Conservation (phyloP, 2,113 vertebrate species). For the Agelaius tricolor region DNA sequence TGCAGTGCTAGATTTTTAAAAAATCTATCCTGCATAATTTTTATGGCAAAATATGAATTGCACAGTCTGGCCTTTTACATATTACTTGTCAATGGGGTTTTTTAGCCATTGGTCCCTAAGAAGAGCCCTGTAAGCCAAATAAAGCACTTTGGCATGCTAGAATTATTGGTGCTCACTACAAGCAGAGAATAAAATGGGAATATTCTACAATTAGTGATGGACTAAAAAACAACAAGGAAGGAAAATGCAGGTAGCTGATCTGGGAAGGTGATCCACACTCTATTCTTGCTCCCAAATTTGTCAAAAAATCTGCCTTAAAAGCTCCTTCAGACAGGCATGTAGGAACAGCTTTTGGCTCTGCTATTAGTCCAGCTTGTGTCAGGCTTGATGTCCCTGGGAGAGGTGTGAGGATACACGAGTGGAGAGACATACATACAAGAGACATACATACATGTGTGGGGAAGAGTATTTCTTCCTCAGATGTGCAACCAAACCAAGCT, state of each 20-base stretch:
- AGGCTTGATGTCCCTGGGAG: neutral
- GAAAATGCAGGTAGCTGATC: neutral
- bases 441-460: rapidly evolving
- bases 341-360: neutral
- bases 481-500: neutral
- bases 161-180: neutral
- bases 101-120: neutral
- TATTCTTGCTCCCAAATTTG: neutral
- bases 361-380: neutral
- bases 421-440: rapidly evolving
- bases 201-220: neutral
- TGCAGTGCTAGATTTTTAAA: neutral
- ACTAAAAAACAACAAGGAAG: neutral
- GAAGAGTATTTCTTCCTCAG: neutral
- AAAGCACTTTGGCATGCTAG: neutral
- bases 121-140: neutral
- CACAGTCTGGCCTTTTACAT: neutral
- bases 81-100: neutral
- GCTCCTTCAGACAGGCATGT: rapidly evolving
- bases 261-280: neutral
- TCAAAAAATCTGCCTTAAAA: neutral
- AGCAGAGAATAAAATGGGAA: neutral
- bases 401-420: neutral
- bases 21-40: neutral
- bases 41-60: neutral